A percentile compares a stretch with the other conserved stretches of the same genome.
phyloP scores from a whole-genome alignment of 2,113 vertebrate genomes.

The Paramisgurnus dabryanus region DNA sequence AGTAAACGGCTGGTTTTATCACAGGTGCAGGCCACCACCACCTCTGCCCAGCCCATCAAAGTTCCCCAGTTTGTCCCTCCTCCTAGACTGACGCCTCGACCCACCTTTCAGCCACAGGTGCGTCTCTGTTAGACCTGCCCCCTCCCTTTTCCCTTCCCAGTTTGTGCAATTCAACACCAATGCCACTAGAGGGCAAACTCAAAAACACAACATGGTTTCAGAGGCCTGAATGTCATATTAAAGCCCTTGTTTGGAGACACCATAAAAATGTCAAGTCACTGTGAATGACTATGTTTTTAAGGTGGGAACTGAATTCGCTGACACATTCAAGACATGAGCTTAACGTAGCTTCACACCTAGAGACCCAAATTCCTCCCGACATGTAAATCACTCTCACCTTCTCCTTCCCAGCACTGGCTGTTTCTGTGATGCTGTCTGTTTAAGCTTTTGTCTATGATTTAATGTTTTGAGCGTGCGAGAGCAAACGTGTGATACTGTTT shows the following conservation, averaged over 20 bases:
- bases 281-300: not conserved
- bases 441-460: slow-evolving; percentile 19
- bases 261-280: not conserved
- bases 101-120: slow-evolving; percentile 96
- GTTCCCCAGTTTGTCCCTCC: slow-evolving; percentile 99
- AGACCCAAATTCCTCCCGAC: not conserved
- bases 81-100: slow-evolving; percentile 96
- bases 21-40: slow-evolving; percentile 93
- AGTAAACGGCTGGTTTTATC: slow-evolving; percentile 71
- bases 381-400: not conserved
- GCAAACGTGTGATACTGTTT: slow-evolving; percentile 28
- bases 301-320: not conserved
- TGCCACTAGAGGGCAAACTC: slow-evolving; percentile 66
- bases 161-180: slow-evolving; percentile 66
- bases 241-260: not conserved
- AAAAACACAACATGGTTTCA: slow-evolving; percentile 61
- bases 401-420: slow-evolving; percentile 41
- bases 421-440: slow-evolving; percentile 12
- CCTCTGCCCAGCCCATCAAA: slow-evolving; percentile 92
- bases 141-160: slow-evolving; percentile 63
- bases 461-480: slow-evolving; percentile 4
- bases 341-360: not conserved
- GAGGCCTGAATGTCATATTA: slow-evolving; percentile 51
- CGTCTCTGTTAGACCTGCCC: slow-evolving; percentile 75
- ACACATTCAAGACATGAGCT: not conserved